A percentile compares a stretch with the other conserved stretches of the same genome.
Conservation (phyloP, 2,113 vertebrate genomes). For the Phyllopteryx taeniolatus region DNA sequence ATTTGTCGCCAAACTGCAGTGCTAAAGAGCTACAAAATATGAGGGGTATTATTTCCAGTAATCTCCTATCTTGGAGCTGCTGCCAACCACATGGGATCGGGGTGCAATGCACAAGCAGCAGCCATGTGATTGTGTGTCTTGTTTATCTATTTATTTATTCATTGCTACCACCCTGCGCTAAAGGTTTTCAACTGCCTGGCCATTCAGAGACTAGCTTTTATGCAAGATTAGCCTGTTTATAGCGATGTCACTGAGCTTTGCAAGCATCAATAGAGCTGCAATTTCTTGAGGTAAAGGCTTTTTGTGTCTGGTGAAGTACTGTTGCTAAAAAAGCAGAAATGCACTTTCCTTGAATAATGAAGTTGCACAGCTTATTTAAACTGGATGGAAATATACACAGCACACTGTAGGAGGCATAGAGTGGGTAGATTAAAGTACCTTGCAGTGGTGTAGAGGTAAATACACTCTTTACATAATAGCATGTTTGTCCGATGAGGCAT, state of each 20-base stretch:
- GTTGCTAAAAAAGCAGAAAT: slow-evolving; percentile 44
- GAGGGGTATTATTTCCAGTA: slow-evolving; percentile 34
- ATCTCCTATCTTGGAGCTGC: slow-evolving; percentile 36
- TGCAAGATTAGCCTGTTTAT: slow-evolving; percentile 69
- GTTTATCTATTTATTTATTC: slow-evolving; percentile 72
- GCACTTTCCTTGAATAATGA: slow-evolving; percentile 39
- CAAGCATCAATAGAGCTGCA: slow-evolving; percentile 60
- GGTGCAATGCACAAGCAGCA: slow-evolving; percentile 22
- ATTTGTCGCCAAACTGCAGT: neutral
- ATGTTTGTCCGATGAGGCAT: slow-evolving; percentile 51
- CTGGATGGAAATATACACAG: slow-evolving; percentile 31
- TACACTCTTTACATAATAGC: slow-evolving; percentile 57
- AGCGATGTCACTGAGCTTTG: slow-evolving; percentile 41
- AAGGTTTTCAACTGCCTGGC: slow-evolving; percentile 54
- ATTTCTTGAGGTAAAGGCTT: slow-evolving; percentile 53
- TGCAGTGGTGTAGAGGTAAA: slow-evolving; percentile 43
- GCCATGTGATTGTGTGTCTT: slow-evolving; percentile 42
- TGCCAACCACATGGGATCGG: slow-evolving; percentile 31
- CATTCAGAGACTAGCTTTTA: slow-evolving; percentile 55
- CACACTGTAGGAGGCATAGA: slow-evolving; percentile 9
- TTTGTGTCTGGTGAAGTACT: slow-evolving; percentile 49
- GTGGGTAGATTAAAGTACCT: slow-evolving; percentile 41
- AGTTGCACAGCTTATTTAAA: slow-evolving; percentile 36
- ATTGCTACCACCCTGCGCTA: slow-evolving; percentile 59
- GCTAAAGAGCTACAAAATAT: slow-evolving; percentile 29